Evolutionary conservation across 1,140 invertebrate genomes (phyloP), one percentile per base, ranked within the genome.

Genomic region (Cryptotermes secundus): DNA sequence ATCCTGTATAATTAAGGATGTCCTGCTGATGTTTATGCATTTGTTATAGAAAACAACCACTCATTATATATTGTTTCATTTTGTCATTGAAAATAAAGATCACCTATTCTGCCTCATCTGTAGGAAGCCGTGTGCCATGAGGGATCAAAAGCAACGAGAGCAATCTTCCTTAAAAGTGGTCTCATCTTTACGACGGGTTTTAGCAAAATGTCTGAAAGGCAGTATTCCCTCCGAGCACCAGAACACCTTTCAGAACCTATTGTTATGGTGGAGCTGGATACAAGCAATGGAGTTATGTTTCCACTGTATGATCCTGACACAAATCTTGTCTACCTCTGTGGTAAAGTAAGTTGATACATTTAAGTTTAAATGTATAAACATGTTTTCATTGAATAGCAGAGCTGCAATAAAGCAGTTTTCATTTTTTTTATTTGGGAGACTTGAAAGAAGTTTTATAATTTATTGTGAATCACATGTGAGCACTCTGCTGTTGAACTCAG

Each of bases 301-400:
- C 99, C 99, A 49, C 93, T 99, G 31, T 99, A 99, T 90, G 99
- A 99, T 92, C 94, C 97, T 79, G 99, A 99, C 90, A 98, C 97
- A 79, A 98, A 97, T 92, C 91, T 99, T 87, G 94, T 99, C 85
- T 99, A 96, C 90, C 91, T 99, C 9, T 98, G 97, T 90, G 99
- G 98, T 85, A 99, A 99, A 92, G 98, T 85, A 65, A 83, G 49
- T 42, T 65, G 24, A 65, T 65, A n/a, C 59, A 65, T 12, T 6
- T 4, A 26, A 65, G 6, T 65, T 65, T 4, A n/a, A 65, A 65
- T 65, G 12, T 65, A n/a, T 65, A 65, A 65, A 12, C 26, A 65
- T 65, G 6, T n/a, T 65, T 26, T 65, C 59, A 49, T 49, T 49
- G 45, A 49, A 49, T 49, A 49, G 45, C 45, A 49, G 9, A 49